phyloP scores from a whole-genome alignment of 1,140 invertebrate genomes.

The Pristionchus pacificus region DNA sequence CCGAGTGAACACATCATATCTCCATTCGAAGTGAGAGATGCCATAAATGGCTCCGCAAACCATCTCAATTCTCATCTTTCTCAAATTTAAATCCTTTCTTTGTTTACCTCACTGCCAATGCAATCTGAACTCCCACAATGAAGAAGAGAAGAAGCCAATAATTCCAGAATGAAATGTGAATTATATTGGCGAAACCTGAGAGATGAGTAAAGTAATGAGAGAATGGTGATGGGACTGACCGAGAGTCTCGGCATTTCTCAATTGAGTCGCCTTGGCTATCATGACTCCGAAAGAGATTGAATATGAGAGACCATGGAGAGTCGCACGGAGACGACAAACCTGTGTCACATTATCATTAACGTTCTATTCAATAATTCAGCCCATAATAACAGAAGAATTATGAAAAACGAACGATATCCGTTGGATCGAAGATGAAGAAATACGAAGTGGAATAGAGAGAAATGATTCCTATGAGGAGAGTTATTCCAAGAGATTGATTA shows the following conservation, averaged over 20 bases:
- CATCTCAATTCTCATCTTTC: slow-evolving; percentile 22
- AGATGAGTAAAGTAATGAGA: too few relatives aligned
- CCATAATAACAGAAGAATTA: slow-evolving; percentile 15
- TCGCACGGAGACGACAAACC: slow-evolving; percentile 44
- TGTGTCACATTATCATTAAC: slow-evolving; percentile 18
- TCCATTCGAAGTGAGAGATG: slow-evolving; percentile 19
- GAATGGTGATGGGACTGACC: too few relatives aligned
- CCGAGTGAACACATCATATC: slow-evolving; percentile 28
- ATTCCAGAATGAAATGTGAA: slow-evolving; percentile 53
- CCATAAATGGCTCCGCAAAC: slow-evolving; percentile 30
- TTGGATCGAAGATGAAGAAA: slow-evolving; percentile 59
- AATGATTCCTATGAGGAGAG: slow-evolving; percentile 60
- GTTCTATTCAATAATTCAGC: background rate
- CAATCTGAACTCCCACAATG: slow-evolving; percentile 52
- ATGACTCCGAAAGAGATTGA: slow-evolving; percentile 54
- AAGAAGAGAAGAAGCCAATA: slow-evolving; percentile 56
- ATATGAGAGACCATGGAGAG: slow-evolving; percentile 44
- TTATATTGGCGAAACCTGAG: slow-evolving; percentile 19
- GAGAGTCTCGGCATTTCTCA: slow-evolving; percentile 51
- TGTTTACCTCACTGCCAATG: slow-evolving; percentile 38
- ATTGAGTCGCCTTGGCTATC: slow-evolving; percentile 51
- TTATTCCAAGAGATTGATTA: slow-evolving; percentile 61
- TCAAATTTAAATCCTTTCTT: slow-evolving; percentile 4
- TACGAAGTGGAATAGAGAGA: slow-evolving; percentile 59
- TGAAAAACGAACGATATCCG: slow-evolving; percentile 56